Conservation (phyloP, 2,797 vertebrate species). For the Enteromius paludinosus region DNA sequence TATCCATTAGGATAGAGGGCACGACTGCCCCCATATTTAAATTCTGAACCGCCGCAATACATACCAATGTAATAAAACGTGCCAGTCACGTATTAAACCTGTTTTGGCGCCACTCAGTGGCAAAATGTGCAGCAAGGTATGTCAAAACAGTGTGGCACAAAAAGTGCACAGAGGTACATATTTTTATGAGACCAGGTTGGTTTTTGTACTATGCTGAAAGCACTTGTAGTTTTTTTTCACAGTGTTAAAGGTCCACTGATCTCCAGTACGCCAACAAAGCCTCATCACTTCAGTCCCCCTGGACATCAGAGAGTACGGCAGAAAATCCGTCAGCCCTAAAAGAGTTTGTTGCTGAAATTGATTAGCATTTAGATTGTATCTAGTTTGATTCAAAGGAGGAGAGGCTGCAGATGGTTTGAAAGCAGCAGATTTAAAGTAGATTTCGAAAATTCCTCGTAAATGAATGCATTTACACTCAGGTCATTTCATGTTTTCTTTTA, state of each 20-base stretch:
- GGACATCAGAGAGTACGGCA: slow-evolving; percentile 39
- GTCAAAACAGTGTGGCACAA: no score
- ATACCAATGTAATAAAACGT: no score
- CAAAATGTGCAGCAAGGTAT: no score
- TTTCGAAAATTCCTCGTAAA: slow-evolving; percentile 54
- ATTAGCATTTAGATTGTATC: slow-evolving; percentile 69
- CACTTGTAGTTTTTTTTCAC: background rate
- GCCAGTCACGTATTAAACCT: no score
- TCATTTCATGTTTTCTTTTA: slow-evolving; percentile 23
- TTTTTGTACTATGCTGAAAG: background rate
- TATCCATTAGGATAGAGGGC: no score
- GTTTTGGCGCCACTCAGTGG: no score
- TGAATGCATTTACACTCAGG: slow-evolving; percentile 48
- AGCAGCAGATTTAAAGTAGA: slow-evolving; percentile 46
- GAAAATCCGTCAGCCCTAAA: slow-evolving; percentile 51
- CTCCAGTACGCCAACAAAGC: slow-evolving; percentile 51
- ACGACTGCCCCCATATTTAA: no score
- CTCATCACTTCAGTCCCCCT: slow-evolving; percentile 44
- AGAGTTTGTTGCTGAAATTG: slow-evolving; percentile 58
- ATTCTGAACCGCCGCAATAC: no score
- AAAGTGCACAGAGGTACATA: no score
- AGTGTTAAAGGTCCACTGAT: slow-evolving; percentile 45
- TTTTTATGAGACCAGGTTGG: no score
- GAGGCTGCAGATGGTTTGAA: slow-evolving; percentile 48
- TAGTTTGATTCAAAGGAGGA: slow-evolving; percentile 52